phyloP scores from a whole-genome alignment of 2,797 vertebrate species.

The Ibycter americanus region DNA sequence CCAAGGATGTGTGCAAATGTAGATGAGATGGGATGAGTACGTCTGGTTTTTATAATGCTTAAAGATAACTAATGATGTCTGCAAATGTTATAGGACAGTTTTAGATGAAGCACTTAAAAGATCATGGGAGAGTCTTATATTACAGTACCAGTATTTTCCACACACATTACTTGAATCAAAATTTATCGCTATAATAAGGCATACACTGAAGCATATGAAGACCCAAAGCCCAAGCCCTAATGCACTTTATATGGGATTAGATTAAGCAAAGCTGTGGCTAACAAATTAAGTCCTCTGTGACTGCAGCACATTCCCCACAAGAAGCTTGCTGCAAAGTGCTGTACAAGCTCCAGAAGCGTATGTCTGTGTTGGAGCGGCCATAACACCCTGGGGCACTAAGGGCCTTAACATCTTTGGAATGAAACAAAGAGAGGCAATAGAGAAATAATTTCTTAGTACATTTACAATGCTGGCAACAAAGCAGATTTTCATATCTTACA shows the following conservation, averaged over 20 bases:
- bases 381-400: neutral
- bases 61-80: neutral
- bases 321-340: neutral
- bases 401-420: neutral
- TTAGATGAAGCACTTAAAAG: neutral
- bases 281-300: neutral
- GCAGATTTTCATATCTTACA: neutral
- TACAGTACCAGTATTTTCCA: neutral
- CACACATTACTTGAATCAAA: neutral
- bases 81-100: neutral
- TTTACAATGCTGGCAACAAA: neutral
- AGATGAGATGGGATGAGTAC: neutral
- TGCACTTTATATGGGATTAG: conserved; percentile 1
- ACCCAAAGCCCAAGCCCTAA: conserved; percentile 24
- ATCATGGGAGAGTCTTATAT: neutral
- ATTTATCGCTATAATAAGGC: neutral
- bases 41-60: neutral
- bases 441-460: neutral
- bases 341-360: neutral
- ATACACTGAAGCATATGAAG: neutral
- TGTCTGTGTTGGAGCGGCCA: neutral
- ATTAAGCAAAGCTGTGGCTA: conserved; percentile 10
- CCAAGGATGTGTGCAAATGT: rapidly evolving
- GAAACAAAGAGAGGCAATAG: neutral
- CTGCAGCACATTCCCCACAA: neutral